These are phyloP conservation scores for Anthonomus grandis DNA, from an alignment of 1,140 invertebrate species.

Conservation along the genomic window DNA sequence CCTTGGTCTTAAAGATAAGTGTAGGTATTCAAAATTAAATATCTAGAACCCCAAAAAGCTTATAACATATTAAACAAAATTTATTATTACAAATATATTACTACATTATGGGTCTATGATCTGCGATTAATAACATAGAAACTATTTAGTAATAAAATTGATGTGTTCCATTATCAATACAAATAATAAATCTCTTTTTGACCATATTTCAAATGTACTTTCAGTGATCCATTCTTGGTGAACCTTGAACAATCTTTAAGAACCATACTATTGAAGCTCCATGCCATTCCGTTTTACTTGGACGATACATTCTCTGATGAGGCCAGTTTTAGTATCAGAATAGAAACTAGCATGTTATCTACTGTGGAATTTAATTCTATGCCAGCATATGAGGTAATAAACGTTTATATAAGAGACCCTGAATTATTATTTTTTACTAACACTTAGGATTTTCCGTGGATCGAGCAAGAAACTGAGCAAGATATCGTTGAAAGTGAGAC, in stretches of 20 bases:
- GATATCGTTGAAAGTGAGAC: neutral
- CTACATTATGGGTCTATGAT: too few species aligned
- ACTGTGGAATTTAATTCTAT: constrained; percentile 38
- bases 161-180: too few species aligned
- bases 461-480: constrained; percentile 18
- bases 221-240: constrained; percentile 35
- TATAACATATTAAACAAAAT: too few species aligned
- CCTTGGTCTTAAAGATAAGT: too few species aligned
- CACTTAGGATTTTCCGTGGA: constrained; percentile 39
- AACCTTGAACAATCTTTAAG: constrained; percentile 34
- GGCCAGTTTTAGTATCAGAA: constrained; percentile 34
- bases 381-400: constrained; percentile 31
- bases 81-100: too few species aligned
- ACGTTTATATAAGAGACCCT: constrained; percentile 10
- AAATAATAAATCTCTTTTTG: too few species aligned
- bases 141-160: too few species aligned
- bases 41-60: too few species aligned
- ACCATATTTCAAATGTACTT: constrained; percentile 6
- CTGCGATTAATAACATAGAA: too few species aligned
- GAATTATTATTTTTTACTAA: constrained; percentile 9
- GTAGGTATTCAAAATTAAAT: too few species aligned
- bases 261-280: constrained; percentile 36
- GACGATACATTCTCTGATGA: constrained; percentile 25
- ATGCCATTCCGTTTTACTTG: constrained; percentile 29
- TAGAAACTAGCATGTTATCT: constrained; percentile 31